Base-by-base conservation (phyloP, 2,113 vertebrate genomes). In the Rhinogobius similis region DNA sequence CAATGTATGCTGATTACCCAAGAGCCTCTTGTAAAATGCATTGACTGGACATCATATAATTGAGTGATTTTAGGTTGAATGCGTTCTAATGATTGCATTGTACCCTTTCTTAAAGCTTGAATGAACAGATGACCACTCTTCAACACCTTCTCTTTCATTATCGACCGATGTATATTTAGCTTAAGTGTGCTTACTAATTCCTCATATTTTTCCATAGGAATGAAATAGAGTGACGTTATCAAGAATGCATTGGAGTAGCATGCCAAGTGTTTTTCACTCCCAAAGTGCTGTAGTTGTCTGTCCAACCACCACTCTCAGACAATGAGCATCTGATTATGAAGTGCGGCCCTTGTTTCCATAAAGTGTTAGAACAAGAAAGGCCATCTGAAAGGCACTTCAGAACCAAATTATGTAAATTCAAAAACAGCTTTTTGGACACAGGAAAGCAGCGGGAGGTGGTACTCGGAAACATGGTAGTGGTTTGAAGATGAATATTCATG, bases 401-500 rank as follows among this genome's bases (percentile, higher is more conserved):
- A 84, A 74, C 77, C 80, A 89, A 91, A 92, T 92, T 88, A 92
- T 92, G 91, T 86, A 89, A 83, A 90, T 90, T 89, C 90, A 87
- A 89, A 90, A 86, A 78, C 83, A 85, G 84, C 87, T 85, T 85
- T 83, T 86, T 82, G 86, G 88, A 87, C 86, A 85, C 83, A 83
- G 70, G 62, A 61, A 74, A 73, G 78, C 65, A 74, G 76, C 72
- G 58, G 76, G 73, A 76, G 83, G 59, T 65, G 77, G 77, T 56
- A 65, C 36, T 65, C 62, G 12, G 10, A 29, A 65, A 63, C 65
- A 65, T 53, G 1, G 36, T 70, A 48, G 43, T 64, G 72, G 23
- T 53, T 53, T 13, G 82, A 64, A 79, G 78, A 80, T 92, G 87
- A 90, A 92, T 92, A 92, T 92, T 90, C 82, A 92, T 81, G 67